Evolutionary conservation across 2,113 vertebrate species (phyloP).

Genomic region (Mohoua ochrocephala): DNA sequence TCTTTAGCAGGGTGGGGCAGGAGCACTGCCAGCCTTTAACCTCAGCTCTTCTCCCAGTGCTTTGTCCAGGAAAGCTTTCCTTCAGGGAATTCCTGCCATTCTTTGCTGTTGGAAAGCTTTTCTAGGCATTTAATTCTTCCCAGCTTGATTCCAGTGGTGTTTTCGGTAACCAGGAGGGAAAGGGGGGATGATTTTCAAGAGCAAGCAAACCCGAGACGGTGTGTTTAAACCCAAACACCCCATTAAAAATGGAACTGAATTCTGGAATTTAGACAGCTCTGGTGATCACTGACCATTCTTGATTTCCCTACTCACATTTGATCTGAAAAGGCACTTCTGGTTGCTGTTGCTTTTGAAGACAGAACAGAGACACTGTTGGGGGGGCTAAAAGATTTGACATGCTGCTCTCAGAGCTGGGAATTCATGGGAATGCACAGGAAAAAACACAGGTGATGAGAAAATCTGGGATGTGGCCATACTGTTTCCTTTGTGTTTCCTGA

Average conservation of each 20-base stretch:
- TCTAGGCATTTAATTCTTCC: background rate
- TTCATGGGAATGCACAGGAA: background rate
- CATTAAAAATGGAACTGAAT: background rate
- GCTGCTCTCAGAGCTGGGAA: background rate
- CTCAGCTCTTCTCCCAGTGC: background rate
- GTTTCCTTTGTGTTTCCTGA: background rate
- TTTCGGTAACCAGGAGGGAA: background rate
- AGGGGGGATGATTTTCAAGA: background rate
- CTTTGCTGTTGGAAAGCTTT: background rate
- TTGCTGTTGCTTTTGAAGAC: background rate
- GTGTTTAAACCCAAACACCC: background rate
- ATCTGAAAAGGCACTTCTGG: background rate
- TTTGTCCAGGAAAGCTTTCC: background rate
- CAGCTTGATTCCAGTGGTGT: background rate
- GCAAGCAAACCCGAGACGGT: rapidly evolving
- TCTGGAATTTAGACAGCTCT: background rate
- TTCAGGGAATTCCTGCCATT: background rate
- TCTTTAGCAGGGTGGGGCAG: background rate
- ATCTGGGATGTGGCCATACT: background rate
- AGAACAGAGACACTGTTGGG: background rate
- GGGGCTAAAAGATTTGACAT: background rate
- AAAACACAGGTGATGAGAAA: background rate
- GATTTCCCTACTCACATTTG: background rate
- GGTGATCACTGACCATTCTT: background rate
- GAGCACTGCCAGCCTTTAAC: background rate